Base-by-base conservation (phyloP, 2,888 invertebrate genomes). In the Cryptops parisi region DNA sequence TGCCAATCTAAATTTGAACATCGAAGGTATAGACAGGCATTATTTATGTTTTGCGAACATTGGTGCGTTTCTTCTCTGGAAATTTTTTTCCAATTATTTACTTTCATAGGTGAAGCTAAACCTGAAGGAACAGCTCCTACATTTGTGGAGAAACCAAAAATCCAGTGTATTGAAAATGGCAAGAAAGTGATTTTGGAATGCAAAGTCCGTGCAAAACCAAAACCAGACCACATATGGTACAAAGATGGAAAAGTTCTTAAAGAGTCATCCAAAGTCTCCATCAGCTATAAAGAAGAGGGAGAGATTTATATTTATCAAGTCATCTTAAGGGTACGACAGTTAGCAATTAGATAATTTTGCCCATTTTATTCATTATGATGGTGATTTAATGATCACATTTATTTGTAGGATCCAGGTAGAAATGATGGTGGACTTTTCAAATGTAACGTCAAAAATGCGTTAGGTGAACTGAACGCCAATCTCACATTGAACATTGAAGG, bases 341-440 rank as follows among this genome's bases (percentile, higher is more conserved):
- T n/a, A n/a, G n/a, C n/a, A n/a, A n/a, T n/a, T n/a, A n/a, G n/a
- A n/a, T n/a, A n/a, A n/a, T n/a, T n/a, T n/a, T 9, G 9, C 26
- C 21, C 19, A 47, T 25, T n/a, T n/a, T n/a, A n/a, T n/a, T n/a
- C n/a, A n/a, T n/a, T n/a, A n/a, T n/a, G n/a, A n/a, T n/a, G 9
- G 33, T 33, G 24, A 22, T 47, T 26, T 54, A 26, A 55, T 53
- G n/a, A n/a, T n/a, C n/a, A n/a, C n/a, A n/a, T n/a, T 55, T 58
- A 57, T 50, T 67, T 69, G 38, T 64, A 88, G 86, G 90, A 93
- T 72, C 93, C 94, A 59, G 87, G 87, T 65, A 79, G 89, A 59
- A 87, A 88, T 65, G 97, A 98, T 74, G 94, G 94, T 63, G 98
- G 97, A 61, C 77, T 94, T 58, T 98, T 97, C 76, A 94, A 96